phyloP scores from a whole-genome alignment of 2,113 vertebrate species.

The Parotia lawesii region DNA sequence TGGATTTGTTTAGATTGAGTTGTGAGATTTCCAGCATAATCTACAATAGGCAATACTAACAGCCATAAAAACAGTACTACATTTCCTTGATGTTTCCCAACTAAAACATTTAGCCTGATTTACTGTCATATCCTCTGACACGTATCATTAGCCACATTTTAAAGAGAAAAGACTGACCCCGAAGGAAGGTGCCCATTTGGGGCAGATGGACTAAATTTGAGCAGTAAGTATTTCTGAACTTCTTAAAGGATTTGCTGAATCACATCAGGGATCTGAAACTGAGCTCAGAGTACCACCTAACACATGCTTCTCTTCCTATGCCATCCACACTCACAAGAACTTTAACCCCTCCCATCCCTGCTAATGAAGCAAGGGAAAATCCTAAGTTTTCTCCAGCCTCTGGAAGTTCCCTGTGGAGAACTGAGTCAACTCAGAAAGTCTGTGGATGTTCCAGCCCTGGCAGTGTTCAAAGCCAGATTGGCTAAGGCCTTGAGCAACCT shows the following conservation, averaged over 20 bases:
- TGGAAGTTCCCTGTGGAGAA: neutral
- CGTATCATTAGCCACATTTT: neutral
- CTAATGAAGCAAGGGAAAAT: neutral
- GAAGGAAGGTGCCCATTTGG: neutral
- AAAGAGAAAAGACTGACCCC: neutral
- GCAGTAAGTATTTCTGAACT: neutral
- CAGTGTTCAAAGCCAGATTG: neutral
- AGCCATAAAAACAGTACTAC: neutral
- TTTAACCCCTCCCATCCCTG: neutral
- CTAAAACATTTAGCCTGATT: neutral
- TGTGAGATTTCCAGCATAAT: neutral
- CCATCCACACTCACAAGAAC: neutral
- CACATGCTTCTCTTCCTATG: neutral
- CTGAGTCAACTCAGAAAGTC: neutral
- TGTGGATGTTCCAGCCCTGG: neutral
- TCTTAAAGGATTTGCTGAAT: neutral
- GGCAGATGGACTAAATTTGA: neutral
- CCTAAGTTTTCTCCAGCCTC: neutral
- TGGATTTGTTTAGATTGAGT: neutral
- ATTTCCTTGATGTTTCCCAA: neutral
- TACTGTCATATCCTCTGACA: neutral
- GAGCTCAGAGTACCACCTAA: neutral
- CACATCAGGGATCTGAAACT: neutral
- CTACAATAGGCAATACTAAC: neutral
- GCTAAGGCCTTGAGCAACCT: neutral